phyloP scores from a whole-genome alignment of 2,797 vertebrate genomes.

The Tauraco hartlaubi region DNA sequence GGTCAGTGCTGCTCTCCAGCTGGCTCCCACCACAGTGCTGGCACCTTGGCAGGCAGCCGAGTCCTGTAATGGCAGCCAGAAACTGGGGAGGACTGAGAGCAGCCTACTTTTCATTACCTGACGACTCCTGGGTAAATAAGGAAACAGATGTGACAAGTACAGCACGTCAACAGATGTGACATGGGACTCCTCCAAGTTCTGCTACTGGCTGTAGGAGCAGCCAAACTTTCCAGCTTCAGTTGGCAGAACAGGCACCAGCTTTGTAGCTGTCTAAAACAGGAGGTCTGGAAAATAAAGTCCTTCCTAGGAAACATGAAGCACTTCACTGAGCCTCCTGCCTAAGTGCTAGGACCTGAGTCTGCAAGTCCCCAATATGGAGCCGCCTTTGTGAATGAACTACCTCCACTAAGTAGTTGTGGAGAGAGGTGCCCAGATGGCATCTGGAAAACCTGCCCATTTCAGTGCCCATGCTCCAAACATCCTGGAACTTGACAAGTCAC shows the following conservation, averaged over 20 bases:
- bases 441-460: not conserved
- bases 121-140: not conserved
- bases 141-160: not conserved
- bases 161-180: not conserved
- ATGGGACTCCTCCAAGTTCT: not conserved
- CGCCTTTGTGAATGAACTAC: not conserved
- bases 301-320: not conserved
- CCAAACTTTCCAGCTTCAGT: not conserved
- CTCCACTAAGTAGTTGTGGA: rapidly evolving
- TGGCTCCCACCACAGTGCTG: not conserved
- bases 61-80: not conserved
- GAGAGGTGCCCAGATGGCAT: not conserved
- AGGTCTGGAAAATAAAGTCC: not conserved
- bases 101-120: not conserved
- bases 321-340: not conserved
- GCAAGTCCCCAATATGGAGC: not conserved
- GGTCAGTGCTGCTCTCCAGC: not conserved
- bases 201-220: not conserved
- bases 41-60: not conserved
- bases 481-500: not conserved
- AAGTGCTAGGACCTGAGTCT: not conserved
- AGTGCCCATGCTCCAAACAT: not conserved
- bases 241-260: not conserved
- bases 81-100: not conserved
- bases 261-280: not conserved